phyloP scores from a whole-genome alignment of 1,140 invertebrate genomes.

The Pentalonia nigronervosa region DNA sequence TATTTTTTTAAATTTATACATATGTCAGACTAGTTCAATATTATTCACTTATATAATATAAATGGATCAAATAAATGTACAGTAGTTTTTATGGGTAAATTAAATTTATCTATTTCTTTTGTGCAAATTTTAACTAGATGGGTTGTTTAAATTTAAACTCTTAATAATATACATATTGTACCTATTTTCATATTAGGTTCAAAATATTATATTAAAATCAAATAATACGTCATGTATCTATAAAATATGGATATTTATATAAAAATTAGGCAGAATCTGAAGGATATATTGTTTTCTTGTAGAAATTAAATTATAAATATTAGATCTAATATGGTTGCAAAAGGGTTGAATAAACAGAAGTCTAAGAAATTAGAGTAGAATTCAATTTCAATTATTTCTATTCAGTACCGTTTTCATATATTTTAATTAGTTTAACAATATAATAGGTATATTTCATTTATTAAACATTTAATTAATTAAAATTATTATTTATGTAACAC shows the following conservation, averaged over 20 bases:
- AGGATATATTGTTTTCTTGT: neutral
- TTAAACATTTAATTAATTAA: neutral
- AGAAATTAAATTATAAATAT: neutral
- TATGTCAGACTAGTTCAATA: too few relatives aligned
- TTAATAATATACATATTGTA: neutral
- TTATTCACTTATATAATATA: too few relatives aligned
- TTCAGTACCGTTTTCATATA: neutral
- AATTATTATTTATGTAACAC: neutral
- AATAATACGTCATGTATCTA: neutral
- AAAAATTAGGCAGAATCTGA: neutral
- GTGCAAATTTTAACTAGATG: neutral
- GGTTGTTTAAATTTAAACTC: neutral
- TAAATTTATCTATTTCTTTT: neutral
- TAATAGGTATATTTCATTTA: conserved; percentile 1
- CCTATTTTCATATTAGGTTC: neutral
- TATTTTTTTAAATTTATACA: too few relatives aligned
- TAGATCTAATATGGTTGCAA: neutral
- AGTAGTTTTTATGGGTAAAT: neutral
- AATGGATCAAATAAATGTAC: too few relatives aligned
- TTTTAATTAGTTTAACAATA: neutral
- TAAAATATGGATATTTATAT: neutral
- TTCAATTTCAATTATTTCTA: neutral
- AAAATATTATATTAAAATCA: neutral
- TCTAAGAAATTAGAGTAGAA: neutral
- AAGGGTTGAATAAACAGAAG: conserved; percentile 4